Base-by-base conservation (phyloP, 2,797 vertebrate species). In the Peromyscus attwateri region DNA sequence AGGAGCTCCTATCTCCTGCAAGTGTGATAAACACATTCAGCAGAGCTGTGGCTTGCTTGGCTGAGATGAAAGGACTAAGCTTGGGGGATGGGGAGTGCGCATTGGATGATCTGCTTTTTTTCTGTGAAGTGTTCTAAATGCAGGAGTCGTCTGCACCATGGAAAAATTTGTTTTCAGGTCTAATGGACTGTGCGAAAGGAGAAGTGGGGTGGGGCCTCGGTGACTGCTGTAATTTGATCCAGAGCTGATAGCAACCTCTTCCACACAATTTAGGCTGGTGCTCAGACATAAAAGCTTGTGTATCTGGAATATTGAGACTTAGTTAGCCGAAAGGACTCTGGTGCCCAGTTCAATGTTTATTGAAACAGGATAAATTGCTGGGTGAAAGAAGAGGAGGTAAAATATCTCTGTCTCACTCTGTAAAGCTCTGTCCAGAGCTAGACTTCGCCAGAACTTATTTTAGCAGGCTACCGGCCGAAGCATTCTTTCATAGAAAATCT, bases 151-250 rank as follows among this genome's bases (percentile, higher is more conserved):
- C 99, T 99, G 99, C 99, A 99, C 99, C 99, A 99, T 99, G 98
- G 99, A 98, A 99, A 99, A 99, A 99, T 98, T 99, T 99, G 99
- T 99, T 99, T 99, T 99, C 98, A 99, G 99, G 99, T 99, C 99
- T 99, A 99, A 98, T 99, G 99, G 99, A 99, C 98, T 99, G 99
- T 99, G 99, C 98, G 98, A 99, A 98, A 98, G 98, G 98, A 99
- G 99, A 99, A 99, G 98, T 99, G 98, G 99, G 99, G 99, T 99
- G 99, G 99, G 99, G 99, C 99, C 98, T 98, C 99, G 87, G 97
- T 99, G 99, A 97, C 99, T 98, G 98, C 99, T 99, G 99, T 99
- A 99, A 99, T 99, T 99, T 99, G 99, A 99, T 99, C 99, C 99
- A 98, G 99, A 99, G 99, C 99, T 99, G 99, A 99, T 99, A 99